Percentiles rank a stretch among this genome's conserved stretches.
These are phyloP conservation scores for Scaptomyza reducta DNA, from an alignment of 2,888 invertebrate genomes.

Conservation along the genomic window DNA sequence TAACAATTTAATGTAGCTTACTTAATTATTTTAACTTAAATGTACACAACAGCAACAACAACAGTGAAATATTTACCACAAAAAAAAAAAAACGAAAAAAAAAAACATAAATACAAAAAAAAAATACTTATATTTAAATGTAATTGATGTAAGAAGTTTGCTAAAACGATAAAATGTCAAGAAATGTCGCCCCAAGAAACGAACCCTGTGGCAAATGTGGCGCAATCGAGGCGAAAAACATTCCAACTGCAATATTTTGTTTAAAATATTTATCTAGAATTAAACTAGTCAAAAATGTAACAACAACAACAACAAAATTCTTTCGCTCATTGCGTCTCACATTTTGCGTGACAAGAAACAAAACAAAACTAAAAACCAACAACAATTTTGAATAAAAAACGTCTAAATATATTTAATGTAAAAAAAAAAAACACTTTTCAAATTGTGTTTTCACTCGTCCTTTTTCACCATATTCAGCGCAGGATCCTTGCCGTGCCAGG, in stretches of 20 bases:
- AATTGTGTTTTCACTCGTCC: conserved; percentile 35
- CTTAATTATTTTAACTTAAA: conserved; percentile 76
- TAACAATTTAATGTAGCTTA: conserved; percentile 73
- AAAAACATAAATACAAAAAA: conserved; percentile 27
- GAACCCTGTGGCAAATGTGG: conserved; percentile 18
- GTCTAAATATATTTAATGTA: conserved; percentile 80
- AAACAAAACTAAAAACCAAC: conserved; percentile 22
- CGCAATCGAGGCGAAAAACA: conserved; percentile 34
- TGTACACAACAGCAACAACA: conserved; percentile 53
- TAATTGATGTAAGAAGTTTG: conserved; percentile 77
- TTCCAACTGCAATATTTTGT: conserved; percentile 69
- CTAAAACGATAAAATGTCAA: conserved; percentile 62
- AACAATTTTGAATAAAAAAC: conserved; percentile 73
- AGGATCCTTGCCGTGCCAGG: neutral
- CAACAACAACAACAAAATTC: conserved; percentile 7
- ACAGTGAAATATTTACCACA: conserved; percentile 55
- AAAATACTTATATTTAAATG: conserved; percentile 69
- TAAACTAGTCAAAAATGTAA: conserved; percentile 4
- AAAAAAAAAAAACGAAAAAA: conserved; percentile 26
- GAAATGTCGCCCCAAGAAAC: conserved; percentile 5
- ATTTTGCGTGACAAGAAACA: conserved; percentile 37
- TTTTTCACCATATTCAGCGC: neutral
- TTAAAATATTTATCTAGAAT: conserved; percentile 53
- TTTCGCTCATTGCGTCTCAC: conserved; percentile 34
- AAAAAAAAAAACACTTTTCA: conserved; percentile 52